Base-by-base conservation (phyloP, 30 jellyfish, hydroid and myxozoan genomes). In the Rhopilema esculentum region DNA sequence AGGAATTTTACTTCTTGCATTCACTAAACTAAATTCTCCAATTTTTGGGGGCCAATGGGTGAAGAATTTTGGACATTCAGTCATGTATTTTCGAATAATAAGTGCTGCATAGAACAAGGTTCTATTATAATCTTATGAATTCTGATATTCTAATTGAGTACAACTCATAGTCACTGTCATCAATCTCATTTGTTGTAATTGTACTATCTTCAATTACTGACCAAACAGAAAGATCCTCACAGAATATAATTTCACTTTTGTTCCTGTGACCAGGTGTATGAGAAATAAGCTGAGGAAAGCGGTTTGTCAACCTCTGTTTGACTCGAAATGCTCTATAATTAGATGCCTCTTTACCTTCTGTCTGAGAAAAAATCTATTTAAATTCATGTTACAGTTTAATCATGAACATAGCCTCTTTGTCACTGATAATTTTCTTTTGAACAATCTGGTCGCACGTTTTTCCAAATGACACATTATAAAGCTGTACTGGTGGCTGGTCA, bases 41-140 rank as follows among this genome's bases (percentile, higher is more conserved):
- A 33, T 74, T 20, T 74, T 49, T 74, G 85, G 85, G 33, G 85
- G 85, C 85, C 85, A 74, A 40, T 33, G 33, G 32, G 32, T 31
- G 70, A 31, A 33, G 85, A 74, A 31, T 69, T 69, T 69, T 69
- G 79, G 79, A 49, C 79, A 69, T 27, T 74, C 70, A 25, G 85
- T 26, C 23, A 74, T n/a, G 50, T 27, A 31, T 12, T 49, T 74
- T 31, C 85, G 85, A 74, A 74, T 12, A 66, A 31, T 31, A 1
- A 74, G 68, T 33, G 85, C 85, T 74, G 85, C 68, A 74, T 74
- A 75, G 70, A 74, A 70, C 61, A 70, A 30, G 25, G 51, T 30
- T 70, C 81, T 27, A 70, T 17, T 64, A 25, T 64, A 6, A 64
- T 64, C 74, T 64, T 64, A 2, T 17, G 19, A 64, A 64, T 64